Evolutionary conservation across 2,797 vertebrate genomes (phyloP).

Genomic region (Gephyroberyx darwinii): DNA sequence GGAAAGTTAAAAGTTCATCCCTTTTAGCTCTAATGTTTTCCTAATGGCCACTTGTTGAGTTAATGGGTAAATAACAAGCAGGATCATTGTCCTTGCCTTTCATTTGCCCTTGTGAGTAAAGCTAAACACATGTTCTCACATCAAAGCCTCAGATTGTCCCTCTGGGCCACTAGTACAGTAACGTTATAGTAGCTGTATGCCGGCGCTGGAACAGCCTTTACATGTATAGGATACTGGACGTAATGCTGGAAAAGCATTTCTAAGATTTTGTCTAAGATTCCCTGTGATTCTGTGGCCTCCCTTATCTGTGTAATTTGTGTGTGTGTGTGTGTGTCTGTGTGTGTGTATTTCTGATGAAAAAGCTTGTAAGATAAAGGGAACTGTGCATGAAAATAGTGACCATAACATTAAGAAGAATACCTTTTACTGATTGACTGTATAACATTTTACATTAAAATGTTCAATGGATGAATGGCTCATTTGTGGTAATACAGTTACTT

Average conservation of each 20-base stretch:
- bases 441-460: slow-evolving; percentile 44
- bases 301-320: slow-evolving; percentile 16
- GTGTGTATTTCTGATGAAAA: slow-evolving; percentile 26
- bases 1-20: slow-evolving; percentile 76
- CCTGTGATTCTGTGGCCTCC: background rate
- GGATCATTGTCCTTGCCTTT: slow-evolving; percentile 64
- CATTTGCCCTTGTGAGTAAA: slow-evolving; percentile 64
- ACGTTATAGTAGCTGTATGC: slow-evolving; percentile 50
- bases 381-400: slow-evolving; percentile 23
- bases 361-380: slow-evolving; percentile 24
- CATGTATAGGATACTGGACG: background rate
- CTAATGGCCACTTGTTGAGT: slow-evolving; percentile 77
- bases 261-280: background rate
- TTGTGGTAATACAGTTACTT: slow-evolving; percentile 66
- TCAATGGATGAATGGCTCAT: slow-evolving; percentile 46
- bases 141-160: slow-evolving; percentile 70
- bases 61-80: slow-evolving; percentile 75
- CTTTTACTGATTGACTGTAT: slow-evolving; percentile 42
- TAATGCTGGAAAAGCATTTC: background rate
- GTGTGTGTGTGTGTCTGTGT: slow-evolving; percentile 38
- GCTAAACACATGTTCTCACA: slow-evolving; percentile 73
- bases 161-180: slow-evolving; percentile 55
- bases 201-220: slow-evolving; percentile 21
- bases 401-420: slow-evolving; percentile 27
- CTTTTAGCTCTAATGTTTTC: slow-evolving; percentile 75